Conservation (phyloP, 2,113 vertebrate genomes). For the Bubo scandiacus region DNA sequence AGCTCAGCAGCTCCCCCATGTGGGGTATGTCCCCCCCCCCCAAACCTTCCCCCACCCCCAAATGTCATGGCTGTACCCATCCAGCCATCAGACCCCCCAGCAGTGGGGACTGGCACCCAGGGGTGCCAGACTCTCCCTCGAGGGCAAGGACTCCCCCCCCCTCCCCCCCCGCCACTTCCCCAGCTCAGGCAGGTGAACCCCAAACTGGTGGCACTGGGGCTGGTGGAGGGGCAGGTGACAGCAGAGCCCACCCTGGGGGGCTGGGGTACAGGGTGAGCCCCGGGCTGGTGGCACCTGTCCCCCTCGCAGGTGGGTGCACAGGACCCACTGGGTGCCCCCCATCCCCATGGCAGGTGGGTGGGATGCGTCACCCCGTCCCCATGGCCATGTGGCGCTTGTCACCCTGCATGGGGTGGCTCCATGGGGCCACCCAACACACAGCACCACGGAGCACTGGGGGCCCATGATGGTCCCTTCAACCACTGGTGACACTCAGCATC, state of each 20-base stretch:
- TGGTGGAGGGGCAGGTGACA: background rate
- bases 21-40: background rate
- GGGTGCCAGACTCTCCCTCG: background rate
- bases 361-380: background rate
- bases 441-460: background rate
- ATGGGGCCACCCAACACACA: background rate
- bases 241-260: background rate
- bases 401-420: background rate
- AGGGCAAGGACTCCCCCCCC: background rate
- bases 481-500: background rate
- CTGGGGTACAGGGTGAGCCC: background rate
- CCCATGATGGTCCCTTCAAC: background rate
- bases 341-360: background rate
- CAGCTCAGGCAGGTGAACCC: background rate
- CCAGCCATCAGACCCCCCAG: background rate
- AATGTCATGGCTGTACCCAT: background rate
- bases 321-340: background rate
- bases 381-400: background rate
- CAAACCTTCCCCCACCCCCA: accelerated
- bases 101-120: background rate
- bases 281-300: background rate
- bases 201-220: background rate
- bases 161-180: background rate
- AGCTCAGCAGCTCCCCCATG: background rate
- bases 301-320: background rate